phyloP scores from a whole-genome alignment of 2,113 vertebrate genomes.

The Hippotragus niger region DNA sequence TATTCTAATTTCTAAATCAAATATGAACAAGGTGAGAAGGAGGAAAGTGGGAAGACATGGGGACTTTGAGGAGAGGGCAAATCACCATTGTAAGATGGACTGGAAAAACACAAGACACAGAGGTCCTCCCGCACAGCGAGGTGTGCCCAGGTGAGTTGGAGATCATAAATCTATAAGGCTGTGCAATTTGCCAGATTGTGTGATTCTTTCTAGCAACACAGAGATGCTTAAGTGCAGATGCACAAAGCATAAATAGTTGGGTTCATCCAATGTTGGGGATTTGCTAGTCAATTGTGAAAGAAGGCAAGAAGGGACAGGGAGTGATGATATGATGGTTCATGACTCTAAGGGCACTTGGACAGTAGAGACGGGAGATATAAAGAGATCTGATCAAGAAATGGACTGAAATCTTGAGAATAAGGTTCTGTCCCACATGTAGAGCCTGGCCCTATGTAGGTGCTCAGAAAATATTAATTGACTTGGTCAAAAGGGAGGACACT shows the following conservation, averaged over 20 bases:
- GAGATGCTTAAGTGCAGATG: background rate
- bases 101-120: background rate
- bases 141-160: background rate
- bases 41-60: background rate
- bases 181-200: background rate
- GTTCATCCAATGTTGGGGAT: background rate
- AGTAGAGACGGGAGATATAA: background rate
- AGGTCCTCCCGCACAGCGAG: background rate
- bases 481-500: background rate
- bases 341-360: background rate
- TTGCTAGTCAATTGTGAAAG: background rate
- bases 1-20: conserved; percentile 9
- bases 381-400: background rate
- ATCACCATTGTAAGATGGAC: background rate
- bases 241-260: background rate
- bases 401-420: background rate
- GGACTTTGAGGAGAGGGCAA: background rate
- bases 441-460: background rate
- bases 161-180: background rate
- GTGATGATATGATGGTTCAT: background rate
- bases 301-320: background rate
- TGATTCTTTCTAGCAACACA: background rate
- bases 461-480: background rate
- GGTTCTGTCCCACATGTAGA: background rate
- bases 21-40: background rate